Conservation (phyloP, 2,888 invertebrate genomes). For the Lasioglossum leucozonium region DNA sequence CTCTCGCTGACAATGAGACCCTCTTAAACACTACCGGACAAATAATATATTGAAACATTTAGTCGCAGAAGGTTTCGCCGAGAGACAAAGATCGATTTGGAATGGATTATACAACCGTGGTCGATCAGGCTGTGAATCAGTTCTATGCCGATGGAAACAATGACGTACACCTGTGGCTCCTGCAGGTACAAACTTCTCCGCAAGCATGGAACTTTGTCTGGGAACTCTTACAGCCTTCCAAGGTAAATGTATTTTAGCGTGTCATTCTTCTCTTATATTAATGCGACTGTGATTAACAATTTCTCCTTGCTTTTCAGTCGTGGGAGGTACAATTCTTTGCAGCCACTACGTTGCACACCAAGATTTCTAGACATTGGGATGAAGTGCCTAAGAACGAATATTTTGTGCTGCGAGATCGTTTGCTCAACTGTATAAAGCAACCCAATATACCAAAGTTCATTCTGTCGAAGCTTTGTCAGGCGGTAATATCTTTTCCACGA, state of each 20-base stretch:
- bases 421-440: slow-evolving; percentile 91
- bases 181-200: slow-evolving; percentile 92
- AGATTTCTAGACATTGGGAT: slow-evolving; percentile 94
- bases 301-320: slow-evolving; percentile 72
- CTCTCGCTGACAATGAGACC: background rate
- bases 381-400: slow-evolving; percentile 94
- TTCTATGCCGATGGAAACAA: slow-evolving; percentile 89
- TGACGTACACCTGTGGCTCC: slow-evolving; percentile 94
- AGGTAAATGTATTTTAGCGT: slow-evolving; percentile 86
- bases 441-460: slow-evolving; percentile 94
- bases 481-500: slow-evolving; percentile 87
- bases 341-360: slow-evolving; percentile 95
- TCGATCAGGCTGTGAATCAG: slow-evolving; percentile 85
- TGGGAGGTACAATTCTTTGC: slow-evolving; percentile 97
- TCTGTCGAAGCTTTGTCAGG: slow-evolving; percentile 93
- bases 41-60: slow-evolving; percentile 7
- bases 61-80: background rate
- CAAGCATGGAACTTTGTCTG: slow-evolving; percentile 97
- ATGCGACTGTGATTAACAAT: background rate
- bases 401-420: slow-evolving; percentile 90
- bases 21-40: background rate
- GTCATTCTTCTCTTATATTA: background rate
- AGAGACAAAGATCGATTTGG: slow-evolving; percentile 13
- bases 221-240: slow-evolving; percentile 93
- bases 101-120: slow-evolving; percentile 82